Percentiles rank a stretch among this genome's conserved stretches.
These are phyloP conservation scores for Eristalis arbustorum DNA, from an alignment of 2,888 invertebrate genomes.

Conservation along the genomic window DNA sequence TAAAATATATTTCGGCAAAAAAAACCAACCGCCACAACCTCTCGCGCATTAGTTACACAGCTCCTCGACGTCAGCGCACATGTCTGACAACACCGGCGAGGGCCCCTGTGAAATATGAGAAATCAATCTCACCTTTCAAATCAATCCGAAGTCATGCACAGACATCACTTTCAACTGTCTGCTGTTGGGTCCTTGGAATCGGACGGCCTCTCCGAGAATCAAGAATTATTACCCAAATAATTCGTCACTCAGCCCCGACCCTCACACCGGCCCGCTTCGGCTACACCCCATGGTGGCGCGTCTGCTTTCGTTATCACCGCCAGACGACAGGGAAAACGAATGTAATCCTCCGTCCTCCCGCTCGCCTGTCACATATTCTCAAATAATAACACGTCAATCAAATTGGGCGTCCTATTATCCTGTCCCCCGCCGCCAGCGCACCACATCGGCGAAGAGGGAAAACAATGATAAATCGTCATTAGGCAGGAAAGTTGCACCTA, in stretches of 20 bases:
- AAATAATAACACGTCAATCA: conserved; percentile 67
- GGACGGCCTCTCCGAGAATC: not conserved
- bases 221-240: conserved; percentile 57
- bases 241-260: conserved; percentile 4
- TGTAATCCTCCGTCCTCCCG: conserved; percentile 4
- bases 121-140: conserved; percentile 60
- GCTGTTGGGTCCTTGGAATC: not conserved
- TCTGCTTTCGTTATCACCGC: not conserved
- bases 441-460: conserved; percentile 10
- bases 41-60: not conserved
- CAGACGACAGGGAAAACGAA: not conserved
- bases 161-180: conserved; percentile 33
- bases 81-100: conserved; percentile 25
- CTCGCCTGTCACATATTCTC: conserved; percentile 22
- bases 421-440: not conserved
- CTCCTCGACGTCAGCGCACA: not conserved
- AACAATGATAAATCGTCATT: conserved; percentile 50
- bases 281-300: not conserved
- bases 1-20: not conserved
- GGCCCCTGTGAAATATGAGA: conserved; percentile 46
- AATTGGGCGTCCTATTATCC: conserved; percentile 46
- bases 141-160: conserved; percentile 56
- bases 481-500: conserved; percentile 32
- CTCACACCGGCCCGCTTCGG: not conserved
- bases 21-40: not conserved